phyloP scores from a whole-genome alignment of 2,888 invertebrate genomes.

The Netelia melanura region DNA sequence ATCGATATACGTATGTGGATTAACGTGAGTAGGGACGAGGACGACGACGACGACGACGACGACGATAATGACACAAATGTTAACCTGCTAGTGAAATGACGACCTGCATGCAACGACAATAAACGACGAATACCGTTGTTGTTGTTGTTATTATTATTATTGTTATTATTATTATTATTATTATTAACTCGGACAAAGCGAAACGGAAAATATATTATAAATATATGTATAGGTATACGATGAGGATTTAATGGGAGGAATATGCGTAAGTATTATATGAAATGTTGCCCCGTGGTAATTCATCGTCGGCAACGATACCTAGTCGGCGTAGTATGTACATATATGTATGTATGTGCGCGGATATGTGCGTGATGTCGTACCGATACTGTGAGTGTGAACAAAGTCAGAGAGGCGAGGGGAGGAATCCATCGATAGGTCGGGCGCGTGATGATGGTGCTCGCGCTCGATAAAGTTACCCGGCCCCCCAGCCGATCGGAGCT shows the following conservation, averaged over 20 bases:
- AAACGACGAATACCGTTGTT: conserved; percentile 29
- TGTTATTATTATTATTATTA: neutral
- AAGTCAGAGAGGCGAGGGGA: neutral
- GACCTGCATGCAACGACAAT: conserved; percentile 50
- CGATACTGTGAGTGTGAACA: neutral
- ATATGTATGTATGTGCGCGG: neutral
- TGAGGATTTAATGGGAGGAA: neutral
- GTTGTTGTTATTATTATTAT: neutral
- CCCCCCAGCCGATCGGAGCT: conserved; percentile 24
- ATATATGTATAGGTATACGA: neutral
- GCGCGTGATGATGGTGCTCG: neutral
- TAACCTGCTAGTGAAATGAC: conserved; percentile 8
- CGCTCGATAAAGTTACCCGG: conserved; percentile 6
- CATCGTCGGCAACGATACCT: conserved; percentile 25
- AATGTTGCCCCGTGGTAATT: conserved; percentile 42
- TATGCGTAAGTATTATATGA: conserved; percentile 17
- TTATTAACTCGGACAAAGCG: conserved; percentile 6
- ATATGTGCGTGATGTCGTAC: neutral
- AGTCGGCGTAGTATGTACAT: neutral
- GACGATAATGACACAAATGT: conserved; percentile 34
- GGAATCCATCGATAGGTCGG: conserved; percentile 4
- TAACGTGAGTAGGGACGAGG: neutral
- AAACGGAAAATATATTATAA: neutral
- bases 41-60: conserved; percentile 3
- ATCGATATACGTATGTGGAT: conserved; percentile 18